Conservation (phyloP, 2,888 invertebrate genomes). For the Noctua fimbriata region DNA sequence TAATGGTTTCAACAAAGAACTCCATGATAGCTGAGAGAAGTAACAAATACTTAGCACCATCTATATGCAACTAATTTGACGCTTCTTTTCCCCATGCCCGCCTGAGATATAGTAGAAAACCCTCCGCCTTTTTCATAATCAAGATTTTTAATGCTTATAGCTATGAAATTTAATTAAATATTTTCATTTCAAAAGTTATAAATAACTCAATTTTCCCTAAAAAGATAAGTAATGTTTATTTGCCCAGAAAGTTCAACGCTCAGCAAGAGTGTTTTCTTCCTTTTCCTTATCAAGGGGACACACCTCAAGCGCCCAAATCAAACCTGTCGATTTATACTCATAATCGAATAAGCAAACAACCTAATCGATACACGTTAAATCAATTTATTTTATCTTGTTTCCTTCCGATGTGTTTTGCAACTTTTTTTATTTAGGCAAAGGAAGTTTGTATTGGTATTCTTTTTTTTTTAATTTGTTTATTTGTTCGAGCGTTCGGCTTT, state of each 20-base stretch:
- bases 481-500: slow-evolving; percentile 33
- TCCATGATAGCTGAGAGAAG: background rate
- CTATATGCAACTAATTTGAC: background rate
- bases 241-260: slow-evolving; percentile 3
- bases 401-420: slow-evolving; percentile 55
- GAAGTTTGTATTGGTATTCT: slow-evolving; percentile 31
- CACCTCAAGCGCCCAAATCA: slow-evolving; percentile 42
- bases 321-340: slow-evolving; percentile 34
- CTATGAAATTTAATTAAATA: background rate
- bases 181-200: background rate
- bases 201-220: background rate
- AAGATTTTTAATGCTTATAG: background rate
- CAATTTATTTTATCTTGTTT: slow-evolving; percentile 57
- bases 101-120: background rate
- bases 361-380: slow-evolving; percentile 47
- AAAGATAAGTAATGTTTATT: slow-evolving; percentile 10
- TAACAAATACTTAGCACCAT: background rate
- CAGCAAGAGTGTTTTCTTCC: slow-evolving; percentile 2
- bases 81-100: background rate
- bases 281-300: slow-evolving; percentile 43
- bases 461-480: slow-evolving; percentile 35
- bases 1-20: background rate
- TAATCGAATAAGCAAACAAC: slow-evolving; percentile 39
- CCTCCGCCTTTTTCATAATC: background rate
- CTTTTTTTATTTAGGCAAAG: slow-evolving; percentile 33